These are phyloP conservation scores for Porites lobata DNA, from an alignment of 92 coral and sea anemone genomes.

Conservation along the genomic window DNA sequence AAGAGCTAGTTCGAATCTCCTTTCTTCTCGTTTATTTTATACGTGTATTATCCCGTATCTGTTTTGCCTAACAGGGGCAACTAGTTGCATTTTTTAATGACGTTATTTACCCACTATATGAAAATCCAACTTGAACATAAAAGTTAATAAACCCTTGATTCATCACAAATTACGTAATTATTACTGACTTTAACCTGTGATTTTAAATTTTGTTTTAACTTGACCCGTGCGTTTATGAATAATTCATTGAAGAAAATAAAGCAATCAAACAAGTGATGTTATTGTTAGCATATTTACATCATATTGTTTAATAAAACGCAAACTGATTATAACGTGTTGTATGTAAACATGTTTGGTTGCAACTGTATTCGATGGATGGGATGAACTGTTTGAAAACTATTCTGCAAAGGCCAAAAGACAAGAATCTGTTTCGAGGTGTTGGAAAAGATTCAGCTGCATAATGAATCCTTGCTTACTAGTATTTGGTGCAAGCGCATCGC, in stretches of 20 bases:
- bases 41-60: neutral
- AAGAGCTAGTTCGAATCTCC: neutral
- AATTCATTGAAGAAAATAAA: neutral
- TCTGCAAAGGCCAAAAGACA: too few relatives aligned
- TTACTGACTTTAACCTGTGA: neutral
- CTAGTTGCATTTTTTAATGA: neutral
- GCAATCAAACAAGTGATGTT: neutral
- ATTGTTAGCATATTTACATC: neutral
- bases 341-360: neutral
- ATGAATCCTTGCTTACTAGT: too few relatives aligned
- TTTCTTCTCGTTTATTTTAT: neutral
- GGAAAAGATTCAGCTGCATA: too few relatives aligned
- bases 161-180: neutral
- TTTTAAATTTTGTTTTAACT: too few relatives aligned
- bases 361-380: too few relatives aligned
- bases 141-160: neutral
- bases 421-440: too few relatives aligned
- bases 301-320: neutral
- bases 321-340: neutral
- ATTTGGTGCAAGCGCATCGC: too few relatives aligned
- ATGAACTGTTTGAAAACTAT: too few relatives aligned
- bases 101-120: neutral
- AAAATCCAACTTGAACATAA: neutral
- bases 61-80: neutral
- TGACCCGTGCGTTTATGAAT: too few relatives aligned